Base-by-base conservation (phyloP, 64 coral and sea anemone species). In the Actinia tenebrosa region DNA sequence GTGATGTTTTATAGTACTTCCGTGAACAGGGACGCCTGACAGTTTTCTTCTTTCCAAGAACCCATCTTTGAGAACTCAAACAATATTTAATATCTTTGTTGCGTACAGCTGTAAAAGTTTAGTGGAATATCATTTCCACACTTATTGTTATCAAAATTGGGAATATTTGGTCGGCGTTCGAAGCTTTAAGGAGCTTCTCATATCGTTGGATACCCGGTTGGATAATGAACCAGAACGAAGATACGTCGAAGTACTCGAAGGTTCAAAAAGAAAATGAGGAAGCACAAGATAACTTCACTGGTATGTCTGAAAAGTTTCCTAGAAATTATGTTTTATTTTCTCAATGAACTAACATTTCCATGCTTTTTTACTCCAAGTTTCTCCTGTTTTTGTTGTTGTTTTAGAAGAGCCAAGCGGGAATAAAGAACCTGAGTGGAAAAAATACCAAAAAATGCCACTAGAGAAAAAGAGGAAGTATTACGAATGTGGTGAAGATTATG, bases 391-490 rank as follows among this genome's bases (percentile, higher is more conserved):
- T 55, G 53, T 55, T 25, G 9, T 75, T 42, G 22, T 75, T 3
- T 30, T 42, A 75, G 26, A 75, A 37, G 27, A 75, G 15, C n/a
- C 25, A 75, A 25, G 25, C 23, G 10, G 1, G 1, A 19, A 81
- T 5, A 23, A 53, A 50, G 50, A 15, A 53, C 8, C 17, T 3
- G 42, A 85, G 4, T 93, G 88, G 88, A 90, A 87, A 55, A 88
- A 93, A 79, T 96, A 88, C 18, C 54, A 63, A 25, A 68, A 85
- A 0, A 87, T 92, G 63, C 60, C 92, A 14, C 44, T 95, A 44
- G 47, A 79, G 19, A 86, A 99, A 52, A 95, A 91, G 69, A 83
- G 97, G 42, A 79, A 82, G 43, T 22, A 75, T 18, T 99, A 99
- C 79, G 75, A 53, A 83, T 99, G 97, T 90, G 91, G 96, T 16